Evolutionary conservation across 92 coral and sea anemone species (phyloP).

Genomic region (Siderastrea radians): DNA sequence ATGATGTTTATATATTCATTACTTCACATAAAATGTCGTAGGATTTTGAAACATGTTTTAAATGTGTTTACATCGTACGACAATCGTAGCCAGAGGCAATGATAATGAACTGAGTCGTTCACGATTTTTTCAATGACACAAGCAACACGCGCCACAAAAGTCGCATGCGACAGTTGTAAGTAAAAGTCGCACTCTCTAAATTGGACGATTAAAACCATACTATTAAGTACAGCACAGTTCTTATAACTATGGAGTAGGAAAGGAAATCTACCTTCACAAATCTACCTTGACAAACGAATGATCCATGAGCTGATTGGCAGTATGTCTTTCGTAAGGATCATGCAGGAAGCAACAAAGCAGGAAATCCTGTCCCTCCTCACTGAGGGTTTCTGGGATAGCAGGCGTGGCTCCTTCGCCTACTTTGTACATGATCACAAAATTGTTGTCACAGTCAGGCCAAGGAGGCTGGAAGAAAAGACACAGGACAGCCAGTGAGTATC

Average conservation of each 20-base stretch:
- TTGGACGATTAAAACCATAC: not conserved
- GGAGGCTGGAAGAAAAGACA: constrained; percentile 86
- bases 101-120: too few relatives aligned
- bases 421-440: constrained; percentile 93
- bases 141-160: too few relatives aligned
- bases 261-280: constrained; percentile 1
- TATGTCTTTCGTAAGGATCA: constrained; percentile 82
- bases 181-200: too few relatives aligned
- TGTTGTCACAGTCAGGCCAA: constrained; percentile 98
- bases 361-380: constrained; percentile 95
- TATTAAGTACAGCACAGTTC: not conserved
- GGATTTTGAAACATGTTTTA: too few relatives aligned
- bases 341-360: constrained; percentile 80
- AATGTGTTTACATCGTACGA: too few relatives aligned
- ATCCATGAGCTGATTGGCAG: constrained; percentile 90
- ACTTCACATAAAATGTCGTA: too few relatives aligned
- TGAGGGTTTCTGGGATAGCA: constrained; percentile 89
- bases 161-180: too few relatives aligned
- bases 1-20: too few relatives aligned
- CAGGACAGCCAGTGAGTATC: not conserved
- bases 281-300: constrained; percentile 93
- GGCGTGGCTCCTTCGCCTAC: constrained; percentile 98
- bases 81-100: too few relatives aligned
- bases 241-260: not conserved
- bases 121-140: too few relatives aligned